Evolutionary conservation across 2,113 vertebrate species (phyloP).

Genomic region (Corythornis cristatus): DNA sequence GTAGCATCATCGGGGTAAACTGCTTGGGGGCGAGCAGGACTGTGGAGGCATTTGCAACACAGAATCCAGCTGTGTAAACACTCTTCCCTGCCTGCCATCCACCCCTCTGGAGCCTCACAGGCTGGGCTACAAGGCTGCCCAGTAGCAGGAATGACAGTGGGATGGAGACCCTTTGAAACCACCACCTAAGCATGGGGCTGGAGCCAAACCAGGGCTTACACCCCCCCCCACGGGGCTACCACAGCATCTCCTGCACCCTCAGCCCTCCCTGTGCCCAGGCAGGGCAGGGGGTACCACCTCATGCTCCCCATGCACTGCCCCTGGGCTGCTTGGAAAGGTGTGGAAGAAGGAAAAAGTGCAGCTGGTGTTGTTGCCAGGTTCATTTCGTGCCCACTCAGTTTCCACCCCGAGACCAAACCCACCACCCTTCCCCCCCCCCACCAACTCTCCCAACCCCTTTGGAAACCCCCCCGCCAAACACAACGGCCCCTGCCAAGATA

Average conservation of each 20-base stretch:
- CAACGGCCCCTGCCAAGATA: slow-evolving; percentile 51
- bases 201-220: neutral
- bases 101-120: fast-evolving
- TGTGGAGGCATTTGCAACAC: fast-evolving
- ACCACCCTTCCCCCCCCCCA: neutral
- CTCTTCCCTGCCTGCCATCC: fast-evolving
- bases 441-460: neutral
- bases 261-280: fast-evolving
- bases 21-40: fast-evolving
- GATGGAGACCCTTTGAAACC: fast-evolving
- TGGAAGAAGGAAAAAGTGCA: fast-evolving
- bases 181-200: fast-evolving
- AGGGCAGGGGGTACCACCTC: fast-evolving
- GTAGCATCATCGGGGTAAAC: neutral
- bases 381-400: fast-evolving
- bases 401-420: neutral
- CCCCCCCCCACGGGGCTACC: fast-evolving
- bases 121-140: fast-evolving
- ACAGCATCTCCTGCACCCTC: fast-evolving
- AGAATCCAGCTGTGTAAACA: neutral
- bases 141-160: fast-evolving
- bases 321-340: fast-evolving
- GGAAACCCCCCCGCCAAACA: slow-evolving; percentile 4
- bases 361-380: fast-evolving
- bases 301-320: fast-evolving